Base-by-base conservation (phyloP, 2,888 invertebrate genomes). In the Margaritifera margaritifera region DNA sequence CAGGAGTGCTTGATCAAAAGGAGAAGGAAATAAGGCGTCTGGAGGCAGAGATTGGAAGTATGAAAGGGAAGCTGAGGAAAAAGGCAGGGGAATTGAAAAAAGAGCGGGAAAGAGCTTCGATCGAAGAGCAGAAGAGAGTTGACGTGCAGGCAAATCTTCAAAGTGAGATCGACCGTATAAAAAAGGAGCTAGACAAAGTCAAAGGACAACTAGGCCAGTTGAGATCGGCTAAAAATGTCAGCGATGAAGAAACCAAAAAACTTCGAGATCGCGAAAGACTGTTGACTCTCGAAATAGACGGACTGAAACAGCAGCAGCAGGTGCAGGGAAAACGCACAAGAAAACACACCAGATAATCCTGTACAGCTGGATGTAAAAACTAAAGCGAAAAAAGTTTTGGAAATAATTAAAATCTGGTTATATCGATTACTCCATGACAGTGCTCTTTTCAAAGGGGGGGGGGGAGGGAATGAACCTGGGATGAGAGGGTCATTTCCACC, bases 161-260 rank as follows among this genome's bases (percentile, higher is more conserved):
- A 52, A 65, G 66, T 24, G 78, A 80, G 54, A 77, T 79, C 15
- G 77, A 79, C 22, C 68, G 72, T 42, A 76, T 80, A 27, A 64
- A 68, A 27, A 78, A 72, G 66, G 80, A 80, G 50, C 66, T 80
- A 5, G 78, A 78, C 31, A 75, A 75, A 25, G 77, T 80, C 0
- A 78, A 80, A 72, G 78, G 79, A 60, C 78, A 77, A 5, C 69
- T 80, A 1, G 80, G 80, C 65, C 80, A 80, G 60, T 71, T 80
- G 27, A 56, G 80, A 51, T 80, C 80, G 2, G 80, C 80, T 1
- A 80, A 80, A 56, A 80, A 80, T 68, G 77, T 80, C 20, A 75
- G 80, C 4, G 77, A 80, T 63, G 80, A 80, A 58, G 80, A 80
- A 66, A 80, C 78, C 1, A 72, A 75, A 55, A 80, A 80, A 64